Conservation (phyloP, 2,797 vertebrate genomes). For the Chrosomus eos region DNA sequence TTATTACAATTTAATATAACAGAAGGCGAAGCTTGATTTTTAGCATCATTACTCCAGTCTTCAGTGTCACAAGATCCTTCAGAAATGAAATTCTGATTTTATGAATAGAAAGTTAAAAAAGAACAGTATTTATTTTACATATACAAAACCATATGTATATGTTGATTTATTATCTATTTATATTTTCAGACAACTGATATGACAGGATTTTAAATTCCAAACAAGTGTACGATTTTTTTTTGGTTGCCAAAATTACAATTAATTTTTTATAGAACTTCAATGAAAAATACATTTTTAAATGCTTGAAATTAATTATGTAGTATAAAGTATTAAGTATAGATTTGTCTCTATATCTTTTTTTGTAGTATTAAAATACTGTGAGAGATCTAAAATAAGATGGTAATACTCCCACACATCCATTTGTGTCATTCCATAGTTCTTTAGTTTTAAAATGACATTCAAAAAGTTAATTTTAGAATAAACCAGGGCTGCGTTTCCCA, state of each 20-base stretch:
- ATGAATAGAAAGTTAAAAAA: too few relatives aligned
- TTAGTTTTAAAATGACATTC: background rate
- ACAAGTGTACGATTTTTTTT: background rate
- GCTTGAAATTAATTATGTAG: background rate
- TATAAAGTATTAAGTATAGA: too few relatives aligned
- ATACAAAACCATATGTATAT: background rate
- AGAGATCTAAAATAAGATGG: background rate
- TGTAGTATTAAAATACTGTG: background rate
- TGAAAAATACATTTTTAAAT: too few relatives aligned
- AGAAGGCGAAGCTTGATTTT: too few relatives aligned
- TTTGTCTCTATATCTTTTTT: too few relatives aligned
- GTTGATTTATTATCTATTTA: background rate
- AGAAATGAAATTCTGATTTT: too few relatives aligned
- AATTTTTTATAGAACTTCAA: background rate
- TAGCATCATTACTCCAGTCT: too few relatives aligned
- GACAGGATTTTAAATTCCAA: background rate
- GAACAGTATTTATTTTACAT: too few relatives aligned
- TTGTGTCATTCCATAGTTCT: background rate
- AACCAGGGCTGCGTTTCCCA: too few relatives aligned
- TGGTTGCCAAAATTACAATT: rapidly evolving
- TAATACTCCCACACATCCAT: background rate
- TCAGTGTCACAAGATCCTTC: too few relatives aligned
- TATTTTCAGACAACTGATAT: background rate
- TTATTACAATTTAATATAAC: too few relatives aligned
- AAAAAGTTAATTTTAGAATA: too few relatives aligned